A percentile compares a stretch with the other conserved stretches of the same genome.
Conservation (phyloP, 2,797 vertebrate genomes). For the Chelon auratus region DNA sequence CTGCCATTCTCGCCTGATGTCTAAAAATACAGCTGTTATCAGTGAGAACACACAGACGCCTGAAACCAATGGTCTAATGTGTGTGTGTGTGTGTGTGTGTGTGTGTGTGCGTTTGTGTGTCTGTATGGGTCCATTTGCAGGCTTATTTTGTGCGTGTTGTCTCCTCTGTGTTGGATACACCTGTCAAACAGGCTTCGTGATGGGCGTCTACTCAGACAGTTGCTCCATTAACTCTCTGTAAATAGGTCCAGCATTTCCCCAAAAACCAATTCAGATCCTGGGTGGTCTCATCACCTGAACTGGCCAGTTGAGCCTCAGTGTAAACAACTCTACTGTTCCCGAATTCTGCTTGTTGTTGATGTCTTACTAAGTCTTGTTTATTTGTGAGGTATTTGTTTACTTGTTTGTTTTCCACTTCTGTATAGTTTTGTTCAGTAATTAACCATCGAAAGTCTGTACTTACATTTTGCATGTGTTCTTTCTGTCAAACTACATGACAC, state of each 20-base stretch:
- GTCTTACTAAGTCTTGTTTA: background rate
- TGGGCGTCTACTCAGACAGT: slow-evolving; percentile 5
- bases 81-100: slow-evolving; percentile 33
- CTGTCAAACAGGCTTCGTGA: slow-evolving; percentile 26
- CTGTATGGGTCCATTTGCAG: slow-evolving; percentile 24
- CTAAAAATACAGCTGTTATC: slow-evolving; percentile 78
- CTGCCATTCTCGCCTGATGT: slow-evolving; percentile 53
- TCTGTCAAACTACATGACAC: background rate
- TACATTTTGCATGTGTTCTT: background rate
- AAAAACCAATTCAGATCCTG: slow-evolving; percentile 23
- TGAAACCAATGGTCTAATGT: slow-evolving; percentile 10
- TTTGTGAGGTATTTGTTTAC: too few relatives aligned
- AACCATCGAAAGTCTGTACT: background rate
- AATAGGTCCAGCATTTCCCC: slow-evolving; percentile 1
- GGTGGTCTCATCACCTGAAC: slow-evolving; percentile 51
- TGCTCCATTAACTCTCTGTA: slow-evolving; percentile 5
- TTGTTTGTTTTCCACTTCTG: too few relatives aligned
- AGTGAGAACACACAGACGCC: slow-evolving; percentile 47
- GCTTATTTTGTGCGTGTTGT: background rate
- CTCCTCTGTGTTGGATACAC: slow-evolving; percentile 21
- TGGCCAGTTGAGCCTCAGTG: background rate
- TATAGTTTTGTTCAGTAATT: background rate
- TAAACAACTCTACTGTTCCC: slow-evolving; percentile 3
- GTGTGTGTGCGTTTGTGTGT: slow-evolving; percentile 20
- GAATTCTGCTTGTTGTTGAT: background rate